Conservation (phyloP, 2,888 invertebrate species). For the Drosophila vallismaia region DNA sequence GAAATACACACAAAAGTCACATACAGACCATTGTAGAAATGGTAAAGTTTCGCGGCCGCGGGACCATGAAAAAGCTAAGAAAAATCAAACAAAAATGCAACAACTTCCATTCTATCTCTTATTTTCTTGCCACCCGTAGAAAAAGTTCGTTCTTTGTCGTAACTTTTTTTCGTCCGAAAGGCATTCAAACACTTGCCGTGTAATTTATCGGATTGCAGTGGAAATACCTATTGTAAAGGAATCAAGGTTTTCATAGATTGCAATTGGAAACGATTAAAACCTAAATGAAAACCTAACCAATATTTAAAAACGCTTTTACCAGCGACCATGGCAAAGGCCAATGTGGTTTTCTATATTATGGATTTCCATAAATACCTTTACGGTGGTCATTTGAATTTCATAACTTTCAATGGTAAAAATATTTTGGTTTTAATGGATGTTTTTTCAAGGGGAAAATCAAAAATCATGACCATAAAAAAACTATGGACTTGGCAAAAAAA, state of each 20-base stretch:
- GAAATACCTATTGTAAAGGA: not conserved
- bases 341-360: constrained; percentile 15
- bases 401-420: not conserved
- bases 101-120: constrained; percentile 54
- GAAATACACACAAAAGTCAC: constrained; percentile 54
- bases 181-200: constrained; percentile 18
- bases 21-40: constrained; percentile 31
- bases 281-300: constrained; percentile 3
- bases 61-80: constrained; percentile 62
- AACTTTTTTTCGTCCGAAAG: constrained; percentile 15
- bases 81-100: constrained; percentile 75
- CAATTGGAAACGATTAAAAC: constrained; percentile 28
- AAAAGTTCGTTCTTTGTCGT: constrained; percentile 35
- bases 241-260: not conserved
- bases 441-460: not conserved
- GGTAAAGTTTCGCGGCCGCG: constrained; percentile 58
- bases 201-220: constrained; percentile 1
- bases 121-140: constrained; percentile 18
- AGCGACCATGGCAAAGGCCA: constrained; percentile 1
- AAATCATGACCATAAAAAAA: not conserved
- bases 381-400: not conserved
- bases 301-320: constrained; percentile 37
- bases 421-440: not conserved
- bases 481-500: no score
- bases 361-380: constrained; percentile 5